Evolutionary conservation across 2,888 invertebrate species (phyloP), one percentile per base, ranked within the genome.

Genomic region (Arrhopalites spinosus): DNA sequence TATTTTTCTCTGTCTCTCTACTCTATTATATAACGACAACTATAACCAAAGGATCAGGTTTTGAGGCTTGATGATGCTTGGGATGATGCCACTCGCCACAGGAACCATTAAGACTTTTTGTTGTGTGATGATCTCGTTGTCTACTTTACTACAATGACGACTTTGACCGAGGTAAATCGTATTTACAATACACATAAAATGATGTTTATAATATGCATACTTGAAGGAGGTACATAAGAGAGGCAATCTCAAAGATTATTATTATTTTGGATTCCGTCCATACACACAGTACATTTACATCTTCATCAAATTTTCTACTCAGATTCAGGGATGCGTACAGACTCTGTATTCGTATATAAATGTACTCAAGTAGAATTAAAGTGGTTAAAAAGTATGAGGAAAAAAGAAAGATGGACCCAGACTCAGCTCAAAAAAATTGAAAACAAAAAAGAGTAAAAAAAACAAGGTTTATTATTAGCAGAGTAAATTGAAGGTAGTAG

Each of bases 21-120:
- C 56, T 20, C 3, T 56, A 15, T 56, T 56, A 15, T 56, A 15
- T 56, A 15, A 56, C 23, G 56, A 23, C 56, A 56, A 56, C 23
- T 20, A 56, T 15, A 56, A 8, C 15, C n/a, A 64, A 56, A 56
- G 29, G 70, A 72, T 72, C 72, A 72, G 72, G 72, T 72, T 72
- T 72, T 50, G n/a, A 11, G 72, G 72, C 45, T 45, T 72, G 72
- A 72, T 72, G 72, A 43, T 47, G 59, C 36, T 59, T 11, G 72
- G 72, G 63, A 63, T 72, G 72, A 72, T 72, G 72, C 63, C 63
- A 71, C 53, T 59, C 71, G 59, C 59, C 17, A 72, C 17, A 36
- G 61, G 63, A 29, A n/a, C 63, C 63, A 61, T 63, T 63, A 63
- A 63, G 30, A 61, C 15, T 50, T 11, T 27, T 27, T n/a, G n/a